Percentiles rank a stretch among this genome's conserved stretches.
These are phyloP conservation scores for Ametastegia equiseti DNA, from an alignment of 2,888 invertebrate genomes.

Conservation along the genomic window DNA sequence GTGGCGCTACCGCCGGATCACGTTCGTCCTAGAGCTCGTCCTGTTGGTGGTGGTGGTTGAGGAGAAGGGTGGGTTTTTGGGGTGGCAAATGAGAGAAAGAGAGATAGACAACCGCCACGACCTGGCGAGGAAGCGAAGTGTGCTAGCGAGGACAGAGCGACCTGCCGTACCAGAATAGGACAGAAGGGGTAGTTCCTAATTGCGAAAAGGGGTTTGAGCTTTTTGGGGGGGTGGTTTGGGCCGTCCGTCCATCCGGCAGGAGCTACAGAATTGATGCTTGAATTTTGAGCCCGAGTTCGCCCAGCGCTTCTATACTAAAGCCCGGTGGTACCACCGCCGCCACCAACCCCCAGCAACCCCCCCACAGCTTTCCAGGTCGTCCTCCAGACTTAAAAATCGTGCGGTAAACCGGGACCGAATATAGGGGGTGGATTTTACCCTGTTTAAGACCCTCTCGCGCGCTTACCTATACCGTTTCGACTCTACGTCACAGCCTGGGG, in stretches of 20 bases:
- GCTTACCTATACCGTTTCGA: too few species aligned
- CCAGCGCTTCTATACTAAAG: not conserved
- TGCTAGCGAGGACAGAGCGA: conserved; percentile 64
- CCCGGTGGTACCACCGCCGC: conserved; percentile 57
- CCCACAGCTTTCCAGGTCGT: too few species aligned
- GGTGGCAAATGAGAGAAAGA: not conserved
- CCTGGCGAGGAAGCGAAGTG: not conserved
- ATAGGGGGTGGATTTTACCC: not conserved
- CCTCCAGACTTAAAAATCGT: conserved; percentile 72
- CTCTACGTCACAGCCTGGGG: too few species aligned
- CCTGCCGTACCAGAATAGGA: conserved; percentile 64
- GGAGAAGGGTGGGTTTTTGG: not conserved
- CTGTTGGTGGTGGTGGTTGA: not conserved
- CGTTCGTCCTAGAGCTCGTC: conserved; percentile 53
- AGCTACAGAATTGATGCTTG: conserved; percentile 71
- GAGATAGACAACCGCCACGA: not conserved
- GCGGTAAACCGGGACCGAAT: conserved; percentile 65
- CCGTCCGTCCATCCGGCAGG: not conserved
- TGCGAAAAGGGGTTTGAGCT: conserved; percentile 68
- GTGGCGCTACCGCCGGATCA: conserved; percentile 63
- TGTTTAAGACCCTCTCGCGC: too few species aligned
- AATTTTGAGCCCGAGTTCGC: conserved; percentile 69
- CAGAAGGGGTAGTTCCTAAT: conserved; percentile 73
- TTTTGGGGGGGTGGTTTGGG: conserved; percentile 49
- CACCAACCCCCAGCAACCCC: too few species aligned